These are phyloP conservation scores for Notodonta ziczac DNA, from an alignment of 2,888 invertebrate genomes.

Conservation along the genomic window DNA sequence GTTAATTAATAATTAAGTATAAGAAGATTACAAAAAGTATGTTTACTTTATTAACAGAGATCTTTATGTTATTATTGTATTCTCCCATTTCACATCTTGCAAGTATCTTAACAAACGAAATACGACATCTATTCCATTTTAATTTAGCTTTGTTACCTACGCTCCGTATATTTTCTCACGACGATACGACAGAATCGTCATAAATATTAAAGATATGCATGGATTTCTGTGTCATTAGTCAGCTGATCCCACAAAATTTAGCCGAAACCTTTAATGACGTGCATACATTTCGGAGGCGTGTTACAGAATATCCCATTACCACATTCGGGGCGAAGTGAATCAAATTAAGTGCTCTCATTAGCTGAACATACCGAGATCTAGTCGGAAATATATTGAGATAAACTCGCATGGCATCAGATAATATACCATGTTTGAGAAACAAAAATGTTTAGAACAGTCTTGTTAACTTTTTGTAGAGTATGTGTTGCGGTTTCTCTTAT, in stretches of 20 bases:
- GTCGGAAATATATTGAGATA: slow-evolving; percentile 32
- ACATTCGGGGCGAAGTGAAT: slow-evolving; percentile 50
- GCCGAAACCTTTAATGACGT: slow-evolving; percentile 57
- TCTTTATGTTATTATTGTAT: background rate
- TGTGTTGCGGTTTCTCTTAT: slow-evolving; percentile 15
- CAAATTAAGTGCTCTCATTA: slow-evolving; percentile 55
- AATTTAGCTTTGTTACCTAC: background rate
- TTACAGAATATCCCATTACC: slow-evolving; percentile 56
- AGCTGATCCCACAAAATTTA: slow-evolving; percentile 55
- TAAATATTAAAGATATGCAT: slow-evolving; percentile 37
- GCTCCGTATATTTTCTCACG: slow-evolving; percentile 28
- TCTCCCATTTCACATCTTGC: background rate
- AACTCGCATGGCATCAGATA: slow-evolving; percentile 37
- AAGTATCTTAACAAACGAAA: background rate
- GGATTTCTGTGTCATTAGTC: slow-evolving; percentile 48
- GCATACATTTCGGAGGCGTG: slow-evolving; percentile 51
- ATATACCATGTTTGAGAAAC: slow-evolving; percentile 34
- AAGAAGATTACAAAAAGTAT: too few species aligned
- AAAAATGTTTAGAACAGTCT: slow-evolving; percentile 28
- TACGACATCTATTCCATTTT: background rate
- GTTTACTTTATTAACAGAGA: too few species aligned
- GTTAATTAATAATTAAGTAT: too few species aligned
- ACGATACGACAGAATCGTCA: slow-evolving; percentile 18
- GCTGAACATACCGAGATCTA: slow-evolving; percentile 38
- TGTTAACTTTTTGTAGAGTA: slow-evolving; percentile 17